Percentiles rank a stretch among this genome's conserved stretches.
Evolutionary conservation across 2,888 invertebrate species (phyloP).

Genomic region (Acleris laterana): DNA sequence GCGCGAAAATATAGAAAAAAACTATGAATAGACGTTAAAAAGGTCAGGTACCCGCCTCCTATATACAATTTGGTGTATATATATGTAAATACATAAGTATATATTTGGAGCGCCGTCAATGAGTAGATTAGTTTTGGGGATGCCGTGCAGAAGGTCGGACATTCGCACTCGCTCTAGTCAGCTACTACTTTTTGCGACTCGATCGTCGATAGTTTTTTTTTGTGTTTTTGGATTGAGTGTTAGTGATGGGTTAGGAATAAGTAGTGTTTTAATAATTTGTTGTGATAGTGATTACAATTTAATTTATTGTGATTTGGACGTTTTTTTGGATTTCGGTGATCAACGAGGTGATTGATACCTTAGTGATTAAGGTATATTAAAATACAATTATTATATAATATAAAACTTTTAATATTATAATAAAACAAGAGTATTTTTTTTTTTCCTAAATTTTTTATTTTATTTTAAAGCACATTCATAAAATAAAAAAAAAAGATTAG

Average conservation of each 20-base stretch:
- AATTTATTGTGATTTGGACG: no score
- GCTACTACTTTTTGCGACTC: slow-evolving; percentile 13
- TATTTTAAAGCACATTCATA: no score
- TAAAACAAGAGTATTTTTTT: no score
- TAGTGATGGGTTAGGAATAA: slow-evolving; percentile 6
- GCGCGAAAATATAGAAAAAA: background rate
- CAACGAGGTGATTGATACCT: background rate
- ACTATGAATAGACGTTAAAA: slow-evolving; percentile 11
- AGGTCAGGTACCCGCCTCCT: slow-evolving; percentile 4
- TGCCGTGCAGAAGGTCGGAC: slow-evolving; percentile 30
- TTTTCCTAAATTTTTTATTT: no score
- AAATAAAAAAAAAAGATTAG: no score
- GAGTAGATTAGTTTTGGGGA: slow-evolving; percentile 34
- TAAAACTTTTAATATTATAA: no score
- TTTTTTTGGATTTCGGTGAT: no score
- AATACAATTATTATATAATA: no score
- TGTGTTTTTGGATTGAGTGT: background rate
- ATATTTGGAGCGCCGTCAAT: slow-evolving; percentile 21
- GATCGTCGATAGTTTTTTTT: background rate
- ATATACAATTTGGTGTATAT: slow-evolving; percentile 6
- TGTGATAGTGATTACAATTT: no score
- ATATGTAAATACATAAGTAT: slow-evolving; percentile 33
- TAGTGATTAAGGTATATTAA: background rate
- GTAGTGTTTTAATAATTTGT: no score
- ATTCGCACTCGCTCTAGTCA: slow-evolving; percentile 23